Conservation (phyloP, 2,888 invertebrate species). For the Catonia carolina region DNA sequence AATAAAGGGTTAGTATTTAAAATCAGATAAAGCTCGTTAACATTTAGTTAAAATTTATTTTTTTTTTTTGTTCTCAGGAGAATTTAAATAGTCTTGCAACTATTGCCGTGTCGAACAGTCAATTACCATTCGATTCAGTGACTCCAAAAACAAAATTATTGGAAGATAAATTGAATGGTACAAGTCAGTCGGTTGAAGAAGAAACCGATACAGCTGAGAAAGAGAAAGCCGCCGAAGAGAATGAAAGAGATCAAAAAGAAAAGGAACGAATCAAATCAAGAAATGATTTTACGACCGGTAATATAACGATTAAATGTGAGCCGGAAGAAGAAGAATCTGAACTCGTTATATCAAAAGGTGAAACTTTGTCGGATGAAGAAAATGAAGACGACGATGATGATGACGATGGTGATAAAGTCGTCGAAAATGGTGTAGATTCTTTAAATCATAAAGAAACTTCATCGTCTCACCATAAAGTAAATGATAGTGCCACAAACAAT, state of each 20-base stretch:
- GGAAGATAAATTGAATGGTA: slow-evolving; percentile 1
- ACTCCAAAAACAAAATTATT: background rate
- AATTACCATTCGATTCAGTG: background rate
- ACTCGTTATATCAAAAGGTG: background rate
- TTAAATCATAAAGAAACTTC: background rate
- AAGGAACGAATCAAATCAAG: background rate
- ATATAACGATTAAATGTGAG: slow-evolving; percentile 6
- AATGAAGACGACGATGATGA: slow-evolving; percentile 18
- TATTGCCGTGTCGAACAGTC: slow-evolving; percentile 4
- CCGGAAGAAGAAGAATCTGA: slow-evolving; percentile 10
- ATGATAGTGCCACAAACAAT: too few species aligned
- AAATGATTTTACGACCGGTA: slow-evolving; percentile 1
- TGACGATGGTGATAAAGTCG: slow-evolving; percentile 6
- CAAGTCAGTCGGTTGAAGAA: background rate
- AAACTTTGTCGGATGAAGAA: slow-evolving; percentile 11
- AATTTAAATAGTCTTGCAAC: slow-evolving; percentile 22
- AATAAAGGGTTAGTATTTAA: too few species aligned
- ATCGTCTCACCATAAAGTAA: too few species aligned
- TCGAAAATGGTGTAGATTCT: slow-evolving; percentile 8
- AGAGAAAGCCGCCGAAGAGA: slow-evolving; percentile 3
- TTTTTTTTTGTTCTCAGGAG: slow-evolving; percentile 14
- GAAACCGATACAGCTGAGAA: slow-evolving; percentile 3
- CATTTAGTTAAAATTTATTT: background rate
- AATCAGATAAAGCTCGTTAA: too few species aligned
- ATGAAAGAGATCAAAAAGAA: slow-evolving; percentile 4